These are phyloP conservation scores for Erebia ligea DNA, from an alignment of 2,888 invertebrate genomes.

Conservation along the genomic window DNA sequence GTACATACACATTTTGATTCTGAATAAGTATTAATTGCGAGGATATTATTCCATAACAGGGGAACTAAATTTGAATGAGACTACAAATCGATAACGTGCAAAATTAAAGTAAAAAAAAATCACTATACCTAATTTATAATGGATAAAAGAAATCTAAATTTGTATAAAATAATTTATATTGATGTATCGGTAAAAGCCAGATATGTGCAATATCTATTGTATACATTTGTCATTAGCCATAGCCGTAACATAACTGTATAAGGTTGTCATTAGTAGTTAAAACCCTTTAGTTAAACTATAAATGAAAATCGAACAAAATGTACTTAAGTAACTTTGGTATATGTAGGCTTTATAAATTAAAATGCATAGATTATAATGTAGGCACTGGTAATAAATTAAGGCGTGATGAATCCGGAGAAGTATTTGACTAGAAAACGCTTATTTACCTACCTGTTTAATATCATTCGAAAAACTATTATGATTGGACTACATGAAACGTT, in stretches of 20 bases:
- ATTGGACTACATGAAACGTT: constrained; percentile 42
- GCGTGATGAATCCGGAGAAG: constrained; percentile 70
- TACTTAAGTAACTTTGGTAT: constrained; percentile 81
- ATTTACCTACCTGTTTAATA: constrained; percentile 68
- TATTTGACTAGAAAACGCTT: constrained; percentile 75
- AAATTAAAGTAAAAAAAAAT: not conserved
- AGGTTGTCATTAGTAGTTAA: constrained; percentile 76
- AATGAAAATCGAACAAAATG: constrained; percentile 79
- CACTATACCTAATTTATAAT: not conserved
- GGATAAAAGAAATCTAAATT: not conserved
- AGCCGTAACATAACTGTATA: constrained; percentile 65
- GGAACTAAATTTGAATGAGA: not conserved
- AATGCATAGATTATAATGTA: constrained; percentile 79
- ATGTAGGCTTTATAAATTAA: constrained; percentile 83
- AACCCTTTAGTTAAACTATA: constrained; percentile 58
- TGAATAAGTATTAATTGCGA: not conserved
- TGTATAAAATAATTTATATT: constrained; percentile 20
- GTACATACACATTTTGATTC: not conserved
- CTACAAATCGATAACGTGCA: not conserved
- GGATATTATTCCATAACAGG: not conserved
- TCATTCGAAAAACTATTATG: constrained; percentile 57
- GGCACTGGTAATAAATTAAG: constrained; percentile 71
- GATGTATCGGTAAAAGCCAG: constrained; percentile 49
- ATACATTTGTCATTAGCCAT: constrained; percentile 53
- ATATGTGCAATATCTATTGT: constrained; percentile 56